A percentile compares a stretch with the other conserved stretches of the same genome.
Evolutionary conservation across 2,888 invertebrate genomes (phyloP).

Genomic region (Phaedon cochleariae): DNA sequence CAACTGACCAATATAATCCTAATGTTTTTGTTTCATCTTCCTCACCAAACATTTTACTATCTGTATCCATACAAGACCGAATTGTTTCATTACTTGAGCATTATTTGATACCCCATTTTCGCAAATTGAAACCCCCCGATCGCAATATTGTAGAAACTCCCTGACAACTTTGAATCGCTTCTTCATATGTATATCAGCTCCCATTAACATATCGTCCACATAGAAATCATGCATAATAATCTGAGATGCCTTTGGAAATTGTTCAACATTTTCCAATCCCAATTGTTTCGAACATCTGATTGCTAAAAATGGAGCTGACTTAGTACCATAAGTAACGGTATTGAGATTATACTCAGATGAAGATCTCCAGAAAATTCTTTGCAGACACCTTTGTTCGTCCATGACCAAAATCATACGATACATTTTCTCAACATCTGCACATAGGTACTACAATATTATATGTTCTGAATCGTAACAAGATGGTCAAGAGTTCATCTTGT

Average conservation of each 20-base stretch:
- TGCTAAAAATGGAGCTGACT: constrained; percentile 49
- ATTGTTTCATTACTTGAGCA: constrained; percentile 12
- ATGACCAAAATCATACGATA: constrained; percentile 38
- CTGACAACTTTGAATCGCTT: background rate
- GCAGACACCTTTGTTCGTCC: constrained; percentile 30
- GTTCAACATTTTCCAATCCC: constrained; percentile 43
- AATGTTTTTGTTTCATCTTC: constrained; percentile 17
- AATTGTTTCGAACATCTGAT: too few relatives aligned
- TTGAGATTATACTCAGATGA: constrained; percentile 31
- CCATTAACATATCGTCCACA: constrained; percentile 38
- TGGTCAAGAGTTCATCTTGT: constrained; percentile 39
- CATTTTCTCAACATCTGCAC: constrained; percentile 45
- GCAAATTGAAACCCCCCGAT: constrained; percentile 21
- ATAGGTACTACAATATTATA: too few relatives aligned
- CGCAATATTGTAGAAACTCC: constrained; percentile 16
- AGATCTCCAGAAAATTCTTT: constrained; percentile 41
- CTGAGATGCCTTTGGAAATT: background rate
- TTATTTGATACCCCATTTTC: constrained; percentile 37
- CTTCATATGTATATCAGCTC: constrained; percentile 20
- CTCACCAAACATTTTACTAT: background rate
- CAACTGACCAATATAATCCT: constrained; percentile 21
- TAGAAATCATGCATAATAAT: constrained; percentile 29
- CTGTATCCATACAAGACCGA: background rate
- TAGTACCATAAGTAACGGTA: constrained; percentile 33
- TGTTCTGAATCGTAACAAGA: constrained; percentile 39